phyloP scores from a whole-genome alignment of 2,797 vertebrate genomes.

The Pterois miles region DNA sequence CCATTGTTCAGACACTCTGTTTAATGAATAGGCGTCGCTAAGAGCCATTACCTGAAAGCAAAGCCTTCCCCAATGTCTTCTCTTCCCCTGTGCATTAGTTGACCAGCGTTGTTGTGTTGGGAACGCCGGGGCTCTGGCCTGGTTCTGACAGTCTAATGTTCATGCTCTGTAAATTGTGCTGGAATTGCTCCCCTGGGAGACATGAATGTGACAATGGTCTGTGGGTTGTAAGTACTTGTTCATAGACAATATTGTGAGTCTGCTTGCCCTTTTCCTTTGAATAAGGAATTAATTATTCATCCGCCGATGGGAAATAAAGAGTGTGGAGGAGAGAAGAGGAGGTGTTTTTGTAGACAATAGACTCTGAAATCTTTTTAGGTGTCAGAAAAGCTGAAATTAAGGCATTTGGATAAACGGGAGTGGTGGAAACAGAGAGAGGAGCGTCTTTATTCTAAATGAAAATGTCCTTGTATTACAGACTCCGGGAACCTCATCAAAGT shows the following conservation, averaged over 20 bases:
- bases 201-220: slow-evolving; percentile 72
- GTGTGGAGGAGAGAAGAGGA: slow-evolving; percentile 50
- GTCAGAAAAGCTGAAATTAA: slow-evolving; percentile 60
- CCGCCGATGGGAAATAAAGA: slow-evolving; percentile 64
- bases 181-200: slow-evolving; percentile 74
- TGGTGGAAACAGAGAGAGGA: slow-evolving; percentile 34
- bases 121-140: slow-evolving; percentile 49
- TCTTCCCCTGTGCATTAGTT: slow-evolving; percentile 58
- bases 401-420: slow-evolving; percentile 47
- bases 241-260: slow-evolving; percentile 70
- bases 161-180: slow-evolving; percentile 73
- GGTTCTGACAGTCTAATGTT: slow-evolving; percentile 67
- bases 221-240: slow-evolving; percentile 69
- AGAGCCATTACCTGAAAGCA: slow-evolving; percentile 77
- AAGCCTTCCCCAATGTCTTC: slow-evolving; percentile 58
- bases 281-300: slow-evolving; percentile 80
- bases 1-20: slow-evolving; percentile 76
- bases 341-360: slow-evolving; percentile 66
- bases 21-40: slow-evolving; percentile 78
- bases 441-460: slow-evolving; percentile 49
- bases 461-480: slow-evolving; percentile 37
- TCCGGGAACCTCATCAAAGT: slow-evolving; percentile 31
- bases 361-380: slow-evolving; percentile 61
- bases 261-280: slow-evolving; percentile 71
- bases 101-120: slow-evolving; percentile 58